Base-by-base conservation (phyloP, 2,797 vertebrate genomes). In the Champsocephalus esox region DNA sequence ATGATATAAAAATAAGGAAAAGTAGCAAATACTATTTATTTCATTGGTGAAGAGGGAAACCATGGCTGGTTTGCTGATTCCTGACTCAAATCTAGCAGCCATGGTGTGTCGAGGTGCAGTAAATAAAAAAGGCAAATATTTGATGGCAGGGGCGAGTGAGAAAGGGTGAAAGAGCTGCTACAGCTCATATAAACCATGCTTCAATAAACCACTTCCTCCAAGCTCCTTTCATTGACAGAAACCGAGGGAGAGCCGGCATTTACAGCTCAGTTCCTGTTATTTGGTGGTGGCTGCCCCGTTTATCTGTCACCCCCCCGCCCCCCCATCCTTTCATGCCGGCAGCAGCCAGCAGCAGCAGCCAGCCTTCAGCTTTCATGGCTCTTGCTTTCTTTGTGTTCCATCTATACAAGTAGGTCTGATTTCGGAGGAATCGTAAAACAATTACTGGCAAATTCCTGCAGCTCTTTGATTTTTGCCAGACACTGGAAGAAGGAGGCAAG, bases 251-350 rank as follows among this genome's bases (percentile, higher is more conserved):
- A 84, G 95, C 94, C 89, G 89, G 93, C 94, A 95, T 98, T 99
- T 99, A 98, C 90, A 93, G 93, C 96, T 92, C 92, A 96, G 95
- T 98, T 98, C 97, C 97, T 98, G 96, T 95, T 96, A 95, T 94
- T 84, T 80, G 83, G 88, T 93, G 95, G 96, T 70, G 88, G 89
- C 77, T 78, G 60, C 72, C 92, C 93, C 66, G 82, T 95, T 76
- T 83, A 93, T 95, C 94, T 90, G 81, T 38, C 34, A 87, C 55
- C 82, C 83, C 83, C 65, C 86, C 88, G 90, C 93, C 79, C 82
- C 79, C 75, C 77, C 90, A 89, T 93, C 95, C 83, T 80, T 96
- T 96, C 95, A 96, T 95, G 92, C 93, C 93, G 89, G 91, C 94
- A 94, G 92, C 95, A 95, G 95, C 93, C 92, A 95, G 85, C 21